Evolutionary conservation across 1,140 invertebrate species (phyloP).

Genomic region (Drosophila orena): DNA sequence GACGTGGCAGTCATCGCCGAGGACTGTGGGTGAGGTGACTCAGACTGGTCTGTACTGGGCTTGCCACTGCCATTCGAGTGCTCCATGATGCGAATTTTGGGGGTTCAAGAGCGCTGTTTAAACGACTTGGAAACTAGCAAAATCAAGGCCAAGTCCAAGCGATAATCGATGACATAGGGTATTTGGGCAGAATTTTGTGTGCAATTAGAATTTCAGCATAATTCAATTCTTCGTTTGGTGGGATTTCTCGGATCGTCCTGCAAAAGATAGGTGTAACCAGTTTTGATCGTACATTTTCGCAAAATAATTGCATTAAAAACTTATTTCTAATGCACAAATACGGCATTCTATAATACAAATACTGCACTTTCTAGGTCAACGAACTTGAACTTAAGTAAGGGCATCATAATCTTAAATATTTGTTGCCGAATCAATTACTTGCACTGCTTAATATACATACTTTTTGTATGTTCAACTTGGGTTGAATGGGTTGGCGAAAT

Average conservation of each 20-base stretch:
- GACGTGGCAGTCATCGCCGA: slow-evolving; percentile 24
- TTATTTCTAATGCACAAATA: too few species aligned
- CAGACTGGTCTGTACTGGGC: slow-evolving; percentile 34
- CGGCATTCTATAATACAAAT: not conserved
- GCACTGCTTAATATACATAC: not conserved
- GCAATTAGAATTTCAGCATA: slow-evolving; percentile 33
- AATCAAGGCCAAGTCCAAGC: slow-evolving; percentile 64
- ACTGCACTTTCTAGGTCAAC: too few species aligned
- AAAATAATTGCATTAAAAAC: not conserved
- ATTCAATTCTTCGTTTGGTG: slow-evolving; percentile 53
- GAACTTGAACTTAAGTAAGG: too few species aligned
- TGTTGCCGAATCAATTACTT: too few species aligned
- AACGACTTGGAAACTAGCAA: slow-evolving; percentile 1
- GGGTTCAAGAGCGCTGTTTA: not conserved
- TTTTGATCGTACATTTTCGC: too few species aligned
- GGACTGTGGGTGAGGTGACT: slow-evolving; percentile 11
- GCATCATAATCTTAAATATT: too few species aligned
- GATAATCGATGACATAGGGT: slow-evolving; percentile 45
- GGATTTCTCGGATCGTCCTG: slow-evolving; percentile 56
- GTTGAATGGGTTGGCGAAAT: slow-evolving; percentile 5
- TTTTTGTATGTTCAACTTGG: slow-evolving; percentile 1
- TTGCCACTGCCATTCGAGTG: slow-evolving; percentile 65
- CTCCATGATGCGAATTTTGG: slow-evolving; percentile 45
- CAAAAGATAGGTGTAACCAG: not conserved
- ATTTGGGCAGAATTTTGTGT: slow-evolving; percentile 18